phyloP scores from a whole-genome alignment of 2,113 vertebrate species.

The Centrocercus urophasianus region DNA sequence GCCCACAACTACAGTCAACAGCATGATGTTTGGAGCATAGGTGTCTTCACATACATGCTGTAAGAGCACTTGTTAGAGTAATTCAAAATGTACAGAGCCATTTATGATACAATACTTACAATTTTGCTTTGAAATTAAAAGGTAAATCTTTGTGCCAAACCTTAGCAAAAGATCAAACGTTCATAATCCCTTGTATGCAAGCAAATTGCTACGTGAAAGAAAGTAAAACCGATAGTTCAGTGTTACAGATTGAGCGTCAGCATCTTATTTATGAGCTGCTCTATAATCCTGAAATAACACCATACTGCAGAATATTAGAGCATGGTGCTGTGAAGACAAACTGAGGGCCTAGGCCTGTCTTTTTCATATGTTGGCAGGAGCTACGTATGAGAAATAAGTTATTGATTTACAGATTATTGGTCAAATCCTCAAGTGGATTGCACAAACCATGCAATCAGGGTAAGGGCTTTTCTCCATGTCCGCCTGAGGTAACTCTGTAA shows the following conservation, averaged over 20 bases:
- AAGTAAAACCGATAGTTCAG: not conserved
- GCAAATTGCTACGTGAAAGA: not conserved
- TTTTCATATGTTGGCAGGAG: not conserved
- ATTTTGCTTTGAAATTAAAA: slow-evolving; percentile 31
- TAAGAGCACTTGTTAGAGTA: slow-evolving; percentile 85
- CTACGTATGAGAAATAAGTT: not conserved
- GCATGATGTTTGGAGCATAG: slow-evolving; percentile 92
- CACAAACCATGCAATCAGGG: not conserved
- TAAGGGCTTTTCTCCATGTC: not conserved
- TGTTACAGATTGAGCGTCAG: not conserved
- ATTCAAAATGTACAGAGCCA: slow-evolving; percentile 46
- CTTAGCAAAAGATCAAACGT: not conserved
- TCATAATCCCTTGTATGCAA: not conserved
- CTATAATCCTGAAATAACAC: not conserved
- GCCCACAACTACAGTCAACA: slow-evolving; percentile 88
- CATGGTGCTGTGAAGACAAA: not conserved
- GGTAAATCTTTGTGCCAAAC: not conserved
- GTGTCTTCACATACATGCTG: slow-evolving; percentile 93
- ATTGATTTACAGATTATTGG: not conserved
- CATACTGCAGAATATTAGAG: not conserved
- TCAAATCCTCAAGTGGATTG: not conserved
- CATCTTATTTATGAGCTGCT: not conserved
- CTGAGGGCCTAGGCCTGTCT: not conserved
- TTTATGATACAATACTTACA: slow-evolving; percentile 53
- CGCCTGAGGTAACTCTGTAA: not conserved